Evolutionary conservation across 2,113 vertebrate genomes (phyloP), one percentile per base, ranked within the genome.

Genomic region (Protobothrops flavoviridis): DNA sequence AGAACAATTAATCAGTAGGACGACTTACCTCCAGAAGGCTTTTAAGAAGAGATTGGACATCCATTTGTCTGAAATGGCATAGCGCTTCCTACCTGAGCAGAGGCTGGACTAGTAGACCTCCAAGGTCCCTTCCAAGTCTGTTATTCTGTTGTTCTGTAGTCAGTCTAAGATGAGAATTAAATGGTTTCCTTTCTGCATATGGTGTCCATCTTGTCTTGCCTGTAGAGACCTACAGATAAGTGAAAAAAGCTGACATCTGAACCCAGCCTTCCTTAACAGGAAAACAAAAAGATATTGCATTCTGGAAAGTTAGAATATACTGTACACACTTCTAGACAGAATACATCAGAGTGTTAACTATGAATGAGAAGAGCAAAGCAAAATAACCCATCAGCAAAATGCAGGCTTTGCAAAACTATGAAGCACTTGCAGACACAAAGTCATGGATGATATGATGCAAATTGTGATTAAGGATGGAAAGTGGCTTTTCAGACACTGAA

Each of bases 311-410:
- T 17, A 1, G 7, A 0, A 39, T 11, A 39, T 64, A 26, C 61
- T 56, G 87, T 39, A 45, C 45, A 45, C 0, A 90, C 69, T 0
- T 0, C 39, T 0, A 39, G 85, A 93, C 93, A 94, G 95, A 95
- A 93, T 94, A 94, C 96, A 94, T 87, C 11, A 26, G 52, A 26
- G 52, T 91, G 93, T 95, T 95, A 89, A 91, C 95, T 95, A 1
- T 94, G 95, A 95, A 90, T 94, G 94, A 95, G 95, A 95, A 95
- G 95, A 92, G 90, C 94, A 93, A 95, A 94, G 93, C 94, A 93
- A 94, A 94, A 89, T 90, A 95, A 61, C 91, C 81, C 64, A 17
- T 94, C 93, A 96, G 93, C 92, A 95, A 95, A 96, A 91, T 59
- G 90, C 95, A 93, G 96, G 94, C 94, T 94, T 88, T 91, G 95